Percentiles rank a stretch among this genome's conserved stretches.
Conservation (phyloP, 2,113 vertebrate genomes). For the Bagarius yarrelli region DNA sequence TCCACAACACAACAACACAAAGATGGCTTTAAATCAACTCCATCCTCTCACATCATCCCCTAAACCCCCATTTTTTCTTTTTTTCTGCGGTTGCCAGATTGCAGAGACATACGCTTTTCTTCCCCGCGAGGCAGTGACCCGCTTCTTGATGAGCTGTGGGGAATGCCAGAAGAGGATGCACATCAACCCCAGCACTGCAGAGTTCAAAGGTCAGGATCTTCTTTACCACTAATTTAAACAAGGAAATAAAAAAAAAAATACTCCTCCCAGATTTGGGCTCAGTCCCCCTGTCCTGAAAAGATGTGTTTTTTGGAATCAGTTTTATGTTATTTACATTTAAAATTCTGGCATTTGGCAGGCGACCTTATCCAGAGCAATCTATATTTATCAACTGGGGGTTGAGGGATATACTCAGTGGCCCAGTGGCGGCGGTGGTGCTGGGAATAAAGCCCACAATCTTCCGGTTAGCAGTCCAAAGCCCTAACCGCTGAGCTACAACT, state of each 20-base stretch:
- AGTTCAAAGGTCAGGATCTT: slow-evolving; percentile 89
- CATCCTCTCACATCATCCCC: not conserved
- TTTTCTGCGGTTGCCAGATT: slow-evolving; percentile 73
- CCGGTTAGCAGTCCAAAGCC: too few relatives aligned
- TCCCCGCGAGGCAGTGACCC: slow-evolving; percentile 93
- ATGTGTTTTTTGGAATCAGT: not conserved
- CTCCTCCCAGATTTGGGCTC: not conserved
- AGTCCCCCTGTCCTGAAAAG: not conserved
- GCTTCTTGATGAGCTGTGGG: slow-evolving; percentile 97
- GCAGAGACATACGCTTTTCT: slow-evolving; percentile 97
- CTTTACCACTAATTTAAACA: slow-evolving; percentile 24
- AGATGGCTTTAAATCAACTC: not conserved
- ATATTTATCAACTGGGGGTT: too few relatives aligned
- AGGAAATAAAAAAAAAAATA: not conserved
- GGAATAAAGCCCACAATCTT: too few relatives aligned
- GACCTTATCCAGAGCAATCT: too few relatives aligned
- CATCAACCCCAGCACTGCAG: slow-evolving; percentile 90
- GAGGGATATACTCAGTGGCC: too few relatives aligned
- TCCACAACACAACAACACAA: not conserved
- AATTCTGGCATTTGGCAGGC: too few relatives aligned
- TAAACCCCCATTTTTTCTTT: slow-evolving; percentile 26
- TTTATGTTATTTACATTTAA: not conserved
- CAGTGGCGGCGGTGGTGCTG: too few relatives aligned
- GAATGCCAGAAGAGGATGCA: slow-evolving; percentile 99
- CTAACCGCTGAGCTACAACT: too few relatives aligned